These are phyloP conservation scores for Parazoanthus darwini DNA, from an alignment of 92 coral and sea anemone genomes.

Conservation along the genomic window DNA sequence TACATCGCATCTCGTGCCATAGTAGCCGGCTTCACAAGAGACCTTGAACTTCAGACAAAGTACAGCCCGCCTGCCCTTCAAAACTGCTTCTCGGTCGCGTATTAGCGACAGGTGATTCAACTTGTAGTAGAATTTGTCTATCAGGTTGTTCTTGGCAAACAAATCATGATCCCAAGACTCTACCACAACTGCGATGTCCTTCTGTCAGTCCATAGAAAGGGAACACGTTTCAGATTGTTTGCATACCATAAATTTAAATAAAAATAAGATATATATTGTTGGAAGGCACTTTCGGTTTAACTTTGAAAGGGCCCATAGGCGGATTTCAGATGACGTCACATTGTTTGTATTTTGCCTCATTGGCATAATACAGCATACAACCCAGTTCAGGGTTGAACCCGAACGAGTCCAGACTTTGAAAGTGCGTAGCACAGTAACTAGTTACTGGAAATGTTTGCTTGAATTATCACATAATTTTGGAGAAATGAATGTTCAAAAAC, in stretches of 20 bases:
- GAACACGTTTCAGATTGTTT: neutral
- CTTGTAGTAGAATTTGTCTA: conserved; percentile 49
- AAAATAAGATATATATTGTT: no score
- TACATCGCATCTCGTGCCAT: conserved; percentile 4
- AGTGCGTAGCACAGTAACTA: no score
- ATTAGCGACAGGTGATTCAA: conserved; percentile 30
- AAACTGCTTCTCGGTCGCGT: conserved; percentile 33
- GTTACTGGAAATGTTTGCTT: no score
- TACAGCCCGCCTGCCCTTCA: conserved; percentile 54
- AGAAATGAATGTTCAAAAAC: no score
- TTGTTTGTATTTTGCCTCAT: no score
- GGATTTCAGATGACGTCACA: no score
- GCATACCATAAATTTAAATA: neutral
- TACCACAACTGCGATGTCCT: conserved; percentile 35
- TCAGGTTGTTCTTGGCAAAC: conserved; percentile 48
- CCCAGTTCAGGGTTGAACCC: no score
- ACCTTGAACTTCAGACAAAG: conserved; percentile 48
- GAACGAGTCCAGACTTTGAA: no score
- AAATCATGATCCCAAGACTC: conserved; percentile 61
- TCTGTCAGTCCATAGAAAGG: neutral
- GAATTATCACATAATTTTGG: no score
- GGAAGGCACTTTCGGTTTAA: no score
- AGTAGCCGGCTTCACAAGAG: conserved; percentile 37
- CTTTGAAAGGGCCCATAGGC: no score
- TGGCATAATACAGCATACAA: no score